Evolutionary conservation across 2,797 vertebrate species (phyloP).

Genomic region (Hydrolagus colliei): DNA sequence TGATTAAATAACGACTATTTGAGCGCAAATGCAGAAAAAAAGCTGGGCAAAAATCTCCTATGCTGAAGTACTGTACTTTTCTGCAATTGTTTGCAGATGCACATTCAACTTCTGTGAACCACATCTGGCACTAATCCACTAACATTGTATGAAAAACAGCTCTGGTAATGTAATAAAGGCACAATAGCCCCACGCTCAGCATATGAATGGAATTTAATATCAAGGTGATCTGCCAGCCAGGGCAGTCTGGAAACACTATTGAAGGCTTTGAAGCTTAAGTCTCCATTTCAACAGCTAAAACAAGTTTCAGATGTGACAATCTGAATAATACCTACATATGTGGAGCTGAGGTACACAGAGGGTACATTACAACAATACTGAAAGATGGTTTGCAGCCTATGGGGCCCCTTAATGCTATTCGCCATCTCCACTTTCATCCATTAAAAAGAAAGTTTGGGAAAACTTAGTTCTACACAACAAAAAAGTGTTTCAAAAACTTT

Average conservation of each 20-base stretch:
- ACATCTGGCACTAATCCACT: conserved; percentile 41
- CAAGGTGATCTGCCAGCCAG: conserved; percentile 42
- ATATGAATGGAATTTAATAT: conserved; percentile 49
- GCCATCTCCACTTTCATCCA: neutral
- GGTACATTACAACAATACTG: conserved; percentile 46
- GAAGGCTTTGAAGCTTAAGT: conserved; percentile 64
- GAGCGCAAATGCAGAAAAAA: neutral
- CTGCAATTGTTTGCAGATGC: conserved; percentile 22
- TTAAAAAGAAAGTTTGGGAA: no score
- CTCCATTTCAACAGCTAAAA: conserved; percentile 62
- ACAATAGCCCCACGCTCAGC: conserved; percentile 41
- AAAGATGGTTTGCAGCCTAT: conserved; percentile 31
- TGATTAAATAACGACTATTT: neutral
- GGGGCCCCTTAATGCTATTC: conserved; percentile 18
- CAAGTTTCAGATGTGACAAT: conserved; percentile 69
- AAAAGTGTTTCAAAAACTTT: neutral
- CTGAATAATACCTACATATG: conserved; percentile 65
- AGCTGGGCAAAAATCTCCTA: neutral
- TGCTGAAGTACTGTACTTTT: neutral
- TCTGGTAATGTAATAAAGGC: conserved; percentile 53
- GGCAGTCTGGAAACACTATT: conserved; percentile 53
- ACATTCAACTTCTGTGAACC: conserved; percentile 27
- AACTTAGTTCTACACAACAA: neutral
- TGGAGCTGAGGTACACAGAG: conserved; percentile 58
- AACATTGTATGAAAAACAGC: conserved; percentile 15